Base-by-base conservation (phyloP, 2,888 invertebrate genomes). In the Drosophila conformis region DNA sequence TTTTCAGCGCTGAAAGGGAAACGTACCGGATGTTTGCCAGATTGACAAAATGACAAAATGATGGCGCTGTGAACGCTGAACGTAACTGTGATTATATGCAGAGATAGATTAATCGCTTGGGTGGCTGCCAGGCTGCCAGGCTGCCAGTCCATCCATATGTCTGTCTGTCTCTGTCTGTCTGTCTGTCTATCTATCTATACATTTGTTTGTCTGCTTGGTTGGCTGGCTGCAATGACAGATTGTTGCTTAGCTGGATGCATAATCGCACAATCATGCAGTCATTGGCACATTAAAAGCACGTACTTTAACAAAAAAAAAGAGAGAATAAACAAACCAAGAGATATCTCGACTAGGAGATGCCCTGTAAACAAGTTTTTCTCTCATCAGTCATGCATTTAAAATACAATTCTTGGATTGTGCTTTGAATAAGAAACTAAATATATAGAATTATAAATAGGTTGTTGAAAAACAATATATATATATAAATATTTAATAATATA, bases 231-330 rank as follows among this genome's bases (percentile, higher is more conserved):
- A 85, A 84, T 85, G 85, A 89, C 89, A 89, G 87, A 89, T 83
- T 89, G 89, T 82, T 79, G 87, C 68, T 72, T 73, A 73, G 80
- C 58, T 82, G 78, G 76, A 71, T 82, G 81, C 78, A 78, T 89
- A 89, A 89, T 89, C 86, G 83, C 83, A 85, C 83, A 83, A 88
- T 88, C 83, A 88, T 89, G 86, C 81, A 88, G 87, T 86, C 89
- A 90, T 86, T 85, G 89, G 89, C 89, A 89, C 85, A 85, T 84
- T 84, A 82, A 87, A 89, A 66, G 71, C 71, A 71, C 83, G 74
- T 75, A 67, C 71, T 60, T 57, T 49, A 51, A 64, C 64, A 42
- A 65, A 64, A 29, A 38, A 54, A 29, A 29, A 38, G 1, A 27
- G 27, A 62, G 7, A 2, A 27, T 27, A 29, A 29, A n/a, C 13